phyloP scores from a whole-genome alignment of 2,113 vertebrate genomes.

The Ochotona curzoniae region DNA sequence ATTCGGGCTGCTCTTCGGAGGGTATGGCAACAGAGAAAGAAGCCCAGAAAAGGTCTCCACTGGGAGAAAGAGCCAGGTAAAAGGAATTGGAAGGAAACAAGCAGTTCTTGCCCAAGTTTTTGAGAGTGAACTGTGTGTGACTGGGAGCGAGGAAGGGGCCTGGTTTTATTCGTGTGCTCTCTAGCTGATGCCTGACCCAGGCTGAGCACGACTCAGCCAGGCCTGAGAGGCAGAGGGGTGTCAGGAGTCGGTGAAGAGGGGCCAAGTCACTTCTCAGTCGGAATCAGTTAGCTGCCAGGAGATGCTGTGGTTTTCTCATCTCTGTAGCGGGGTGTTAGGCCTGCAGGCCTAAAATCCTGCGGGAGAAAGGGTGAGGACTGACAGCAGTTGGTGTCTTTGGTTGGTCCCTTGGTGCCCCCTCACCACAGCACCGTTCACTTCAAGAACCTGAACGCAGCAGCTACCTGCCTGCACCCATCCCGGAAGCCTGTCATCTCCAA shows the following conservation, averaged over 20 bases:
- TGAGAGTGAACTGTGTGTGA: too few relatives aligned
- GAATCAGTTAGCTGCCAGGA: not conserved
- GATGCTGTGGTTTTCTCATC: not conserved
- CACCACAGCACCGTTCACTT: not conserved
- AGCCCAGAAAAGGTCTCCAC: not conserved
- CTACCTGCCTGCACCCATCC: not conserved
- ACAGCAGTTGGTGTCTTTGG: not conserved
- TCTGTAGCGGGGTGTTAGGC: too few relatives aligned
- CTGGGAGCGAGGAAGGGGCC: not conserved
- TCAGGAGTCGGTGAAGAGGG: not conserved
- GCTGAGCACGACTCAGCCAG: not conserved
- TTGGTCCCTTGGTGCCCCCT: not conserved
- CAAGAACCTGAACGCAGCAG: not conserved
- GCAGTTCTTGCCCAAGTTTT: not conserved
- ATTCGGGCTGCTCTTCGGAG: not conserved
- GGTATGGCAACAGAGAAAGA: not conserved
- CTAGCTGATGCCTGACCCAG: fast-evolving
- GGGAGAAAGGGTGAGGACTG: not conserved
- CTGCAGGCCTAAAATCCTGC: too few relatives aligned
- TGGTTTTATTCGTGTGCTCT: not conserved
- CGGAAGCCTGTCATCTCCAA: not conserved
- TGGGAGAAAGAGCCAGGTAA: not conserved
- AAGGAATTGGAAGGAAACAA: not conserved
- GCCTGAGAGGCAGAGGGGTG: not conserved
- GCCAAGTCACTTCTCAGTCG: not conserved